Evolutionary conservation across 2,888 invertebrate genomes (phyloP).

Genomic region (Serripes groenlandicus): DNA sequence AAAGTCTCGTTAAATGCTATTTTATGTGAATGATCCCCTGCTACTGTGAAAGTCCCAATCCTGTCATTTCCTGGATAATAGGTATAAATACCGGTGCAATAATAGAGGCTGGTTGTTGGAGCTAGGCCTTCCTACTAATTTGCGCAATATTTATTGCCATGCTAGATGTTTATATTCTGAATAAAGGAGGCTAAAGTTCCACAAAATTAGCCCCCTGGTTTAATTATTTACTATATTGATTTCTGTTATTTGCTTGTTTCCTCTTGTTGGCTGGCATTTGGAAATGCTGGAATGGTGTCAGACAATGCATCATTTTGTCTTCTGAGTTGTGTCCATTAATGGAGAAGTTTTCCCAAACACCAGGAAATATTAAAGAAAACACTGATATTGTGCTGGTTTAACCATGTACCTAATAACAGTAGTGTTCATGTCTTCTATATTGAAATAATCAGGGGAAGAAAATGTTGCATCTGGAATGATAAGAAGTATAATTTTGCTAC

Average conservation of each 20-base stretch:
- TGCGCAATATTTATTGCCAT: slow-evolving; percentile 7
- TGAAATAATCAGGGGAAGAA: too few species aligned
- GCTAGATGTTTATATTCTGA: slow-evolving; percentile 13
- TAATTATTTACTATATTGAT: slow-evolving; percentile 20
- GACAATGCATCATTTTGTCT: neutral
- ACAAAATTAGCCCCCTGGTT: slow-evolving; percentile 15
- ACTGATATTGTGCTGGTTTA: too few species aligned
- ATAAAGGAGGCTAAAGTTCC: slow-evolving; percentile 14
- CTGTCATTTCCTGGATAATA: slow-evolving; percentile 7
- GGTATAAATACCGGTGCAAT: neutral
- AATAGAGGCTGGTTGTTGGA: neutral
- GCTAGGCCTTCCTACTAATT: slow-evolving; percentile 4
- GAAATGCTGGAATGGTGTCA: neutral
- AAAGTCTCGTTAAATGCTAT: too few species aligned
- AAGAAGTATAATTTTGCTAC: too few species aligned
- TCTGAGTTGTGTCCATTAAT: neutral
- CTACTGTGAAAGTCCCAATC: neutral
- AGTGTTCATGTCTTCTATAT: too few species aligned
- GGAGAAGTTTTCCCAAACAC: too few species aligned
- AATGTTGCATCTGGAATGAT: too few species aligned
- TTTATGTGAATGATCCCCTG: neutral
- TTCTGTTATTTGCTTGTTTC: neutral
- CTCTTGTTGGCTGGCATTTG: neutral
- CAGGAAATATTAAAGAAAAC: too few species aligned
- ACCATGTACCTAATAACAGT: too few species aligned